Conservation (phyloP, 2,888 invertebrate species). For the Stomorhina lunata region DNA sequence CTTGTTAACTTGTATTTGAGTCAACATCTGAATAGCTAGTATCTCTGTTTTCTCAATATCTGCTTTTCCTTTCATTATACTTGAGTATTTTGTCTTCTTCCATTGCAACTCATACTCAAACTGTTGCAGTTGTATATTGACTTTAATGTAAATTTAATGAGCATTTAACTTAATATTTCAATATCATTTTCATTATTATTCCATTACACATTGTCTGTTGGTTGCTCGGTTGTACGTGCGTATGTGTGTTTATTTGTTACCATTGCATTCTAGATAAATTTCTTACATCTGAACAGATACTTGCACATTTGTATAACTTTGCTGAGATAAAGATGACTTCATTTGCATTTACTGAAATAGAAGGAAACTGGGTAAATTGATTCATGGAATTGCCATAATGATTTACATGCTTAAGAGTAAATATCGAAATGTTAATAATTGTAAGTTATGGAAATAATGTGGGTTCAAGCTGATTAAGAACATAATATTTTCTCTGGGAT, state of each 20-base stretch:
- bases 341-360: not conserved
- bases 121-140: conserved; percentile 19
- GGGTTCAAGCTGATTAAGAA: not conserved
- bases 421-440: not conserved
- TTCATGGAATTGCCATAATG: not conserved
- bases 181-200: conserved; percentile 42
- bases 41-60: not conserved
- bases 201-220: conserved; percentile 30
- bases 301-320: no score
- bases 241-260: no score
- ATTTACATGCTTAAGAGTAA: not conserved
- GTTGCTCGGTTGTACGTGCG: no score
- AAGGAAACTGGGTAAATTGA: not conserved
- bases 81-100: not conserved
- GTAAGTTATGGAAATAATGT: not conserved
- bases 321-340: not conserved
- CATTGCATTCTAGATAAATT: not conserved
- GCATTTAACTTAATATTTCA: conserved; percentile 49
- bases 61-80: conserved; percentile 4
- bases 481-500: no score
- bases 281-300: no score
- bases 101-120: not conserved
- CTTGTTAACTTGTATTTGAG: not conserved
- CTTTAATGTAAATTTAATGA: conserved; percentile 66
- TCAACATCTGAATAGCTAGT: not conserved